These are phyloP conservation scores for Epinotia bilunana DNA, from an alignment of 2,888 invertebrate species.

Conservation along the genomic window DNA sequence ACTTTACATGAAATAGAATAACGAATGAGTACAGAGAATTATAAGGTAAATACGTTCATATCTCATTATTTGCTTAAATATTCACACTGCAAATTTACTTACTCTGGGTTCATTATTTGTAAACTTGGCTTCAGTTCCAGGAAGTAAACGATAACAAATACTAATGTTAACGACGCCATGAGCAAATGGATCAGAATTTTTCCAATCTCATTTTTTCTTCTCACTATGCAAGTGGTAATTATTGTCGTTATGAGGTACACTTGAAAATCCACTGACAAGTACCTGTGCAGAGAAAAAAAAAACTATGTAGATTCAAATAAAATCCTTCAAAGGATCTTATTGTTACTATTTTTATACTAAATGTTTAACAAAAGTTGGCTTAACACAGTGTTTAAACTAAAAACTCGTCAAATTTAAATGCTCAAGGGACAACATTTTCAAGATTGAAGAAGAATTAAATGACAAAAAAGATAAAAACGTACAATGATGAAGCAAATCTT, in stretches of 20 bases:
- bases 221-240: constrained; percentile 28
- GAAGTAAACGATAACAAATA: constrained; percentile 39
- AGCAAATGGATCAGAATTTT: constrained; percentile 32
- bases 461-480: too few species aligned
- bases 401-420: background rate
- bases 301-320: background rate
- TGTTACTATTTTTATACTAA: background rate
- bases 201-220: constrained; percentile 25
- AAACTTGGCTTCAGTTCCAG: constrained; percentile 41
- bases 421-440: background rate
- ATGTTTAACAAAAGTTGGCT: too few species aligned
- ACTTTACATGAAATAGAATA: too few species aligned
- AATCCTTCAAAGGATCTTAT: background rate
- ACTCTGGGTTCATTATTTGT: constrained; percentile 44
- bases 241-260: constrained; percentile 37
- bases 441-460: background rate
- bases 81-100: constrained; percentile 35
- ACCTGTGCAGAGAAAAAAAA: constrained; percentile 35
- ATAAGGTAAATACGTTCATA: background rate
- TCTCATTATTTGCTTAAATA: constrained; percentile 5
- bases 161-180: constrained; percentile 17
- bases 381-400: too few species aligned
- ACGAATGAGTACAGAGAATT: background rate
- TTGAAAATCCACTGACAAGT: constrained; percentile 45
- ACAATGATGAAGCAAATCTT: background rate